Conservation (phyloP, 2,888 invertebrate genomes). For the Zygaena filipendulae region DNA sequence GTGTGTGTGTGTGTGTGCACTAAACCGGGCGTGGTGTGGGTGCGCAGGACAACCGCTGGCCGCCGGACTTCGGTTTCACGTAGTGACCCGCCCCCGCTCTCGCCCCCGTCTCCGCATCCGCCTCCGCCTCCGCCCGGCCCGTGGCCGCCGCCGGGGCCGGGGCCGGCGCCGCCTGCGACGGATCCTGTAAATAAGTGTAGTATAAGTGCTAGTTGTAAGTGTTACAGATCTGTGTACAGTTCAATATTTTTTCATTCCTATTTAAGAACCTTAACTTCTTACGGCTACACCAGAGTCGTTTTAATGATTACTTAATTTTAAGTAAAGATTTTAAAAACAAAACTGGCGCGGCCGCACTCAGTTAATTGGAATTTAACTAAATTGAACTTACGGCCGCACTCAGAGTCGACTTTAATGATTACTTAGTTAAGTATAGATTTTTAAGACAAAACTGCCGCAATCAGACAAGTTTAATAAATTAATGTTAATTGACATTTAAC, state of each 20-base stretch:
- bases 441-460: too few relatives aligned
- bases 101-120: slow-evolving; percentile 4
- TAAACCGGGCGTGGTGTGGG: slow-evolving; percentile 27
- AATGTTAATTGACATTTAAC: too few relatives aligned
- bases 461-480: too few relatives aligned
- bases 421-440: too few relatives aligned
- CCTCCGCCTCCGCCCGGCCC: slow-evolving; percentile 10
- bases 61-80: slow-evolving; percentile 58
- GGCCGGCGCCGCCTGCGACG: slow-evolving; percentile 6
- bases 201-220: slow-evolving; percentile 32
- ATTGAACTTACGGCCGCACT: too few relatives aligned
- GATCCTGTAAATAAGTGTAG: slow-evolving; percentile 34
- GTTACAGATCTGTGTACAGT: slow-evolving; percentile 29
- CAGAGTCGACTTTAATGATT: too few relatives aligned
- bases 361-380: too few relatives aligned
- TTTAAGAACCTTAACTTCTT: slow-evolving; percentile 17
- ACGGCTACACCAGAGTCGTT: too few relatives aligned
- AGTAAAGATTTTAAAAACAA: too few relatives aligned
- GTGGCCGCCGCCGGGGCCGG: slow-evolving; percentile 10
- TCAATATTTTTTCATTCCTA: slow-evolving; percentile 23
- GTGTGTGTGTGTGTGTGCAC: slow-evolving; percentile 21
- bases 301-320: too few relatives aligned
- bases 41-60: slow-evolving; percentile 58
- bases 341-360: too few relatives aligned
- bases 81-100: slow-evolving; percentile 28